Evolutionary conservation across 2,113 vertebrate species (phyloP).

Genomic region (Nestor notabilis): DNA sequence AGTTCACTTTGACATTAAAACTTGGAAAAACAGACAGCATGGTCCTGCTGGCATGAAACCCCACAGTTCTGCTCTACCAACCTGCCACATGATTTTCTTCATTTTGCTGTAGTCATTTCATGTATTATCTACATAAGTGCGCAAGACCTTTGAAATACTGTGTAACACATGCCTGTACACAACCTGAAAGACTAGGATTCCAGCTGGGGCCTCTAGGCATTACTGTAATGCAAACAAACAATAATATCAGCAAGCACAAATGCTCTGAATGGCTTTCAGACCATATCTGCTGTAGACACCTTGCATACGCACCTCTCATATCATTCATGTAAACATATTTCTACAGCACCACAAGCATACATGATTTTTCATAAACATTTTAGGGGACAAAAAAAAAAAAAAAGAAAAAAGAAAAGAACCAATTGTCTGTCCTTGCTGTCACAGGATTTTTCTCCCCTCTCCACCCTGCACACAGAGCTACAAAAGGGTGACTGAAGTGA

Average conservation of each 20-base stretch:
- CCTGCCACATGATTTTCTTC: background rate
- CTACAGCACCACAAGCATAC: background rate
- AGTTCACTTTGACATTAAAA: background rate
- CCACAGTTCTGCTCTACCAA: background rate
- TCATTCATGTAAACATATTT: fast-evolving
- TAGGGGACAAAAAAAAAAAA: too few species aligned
- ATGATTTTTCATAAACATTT: background rate
- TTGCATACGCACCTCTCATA: fast-evolving
- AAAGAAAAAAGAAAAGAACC: background rate
- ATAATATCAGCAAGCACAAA: background rate
- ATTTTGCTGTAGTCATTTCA: fast-evolving
- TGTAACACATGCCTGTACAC: background rate
- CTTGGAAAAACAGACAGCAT: background rate
- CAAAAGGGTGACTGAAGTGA: background rate
- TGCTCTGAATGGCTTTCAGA: background rate
- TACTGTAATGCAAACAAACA: background rate
- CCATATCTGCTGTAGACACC: background rate
- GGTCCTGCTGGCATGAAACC: background rate
- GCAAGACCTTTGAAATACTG: background rate
- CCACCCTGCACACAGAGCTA: background rate
- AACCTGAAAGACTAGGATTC: background rate
- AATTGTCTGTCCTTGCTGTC: background rate
- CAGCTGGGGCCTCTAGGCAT: background rate
- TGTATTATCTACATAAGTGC: fast-evolving
- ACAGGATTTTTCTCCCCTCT: background rate